Evolutionary conservation across 2,888 invertebrate genomes (phyloP).

Genomic region (Agrotis segetum): DNA sequence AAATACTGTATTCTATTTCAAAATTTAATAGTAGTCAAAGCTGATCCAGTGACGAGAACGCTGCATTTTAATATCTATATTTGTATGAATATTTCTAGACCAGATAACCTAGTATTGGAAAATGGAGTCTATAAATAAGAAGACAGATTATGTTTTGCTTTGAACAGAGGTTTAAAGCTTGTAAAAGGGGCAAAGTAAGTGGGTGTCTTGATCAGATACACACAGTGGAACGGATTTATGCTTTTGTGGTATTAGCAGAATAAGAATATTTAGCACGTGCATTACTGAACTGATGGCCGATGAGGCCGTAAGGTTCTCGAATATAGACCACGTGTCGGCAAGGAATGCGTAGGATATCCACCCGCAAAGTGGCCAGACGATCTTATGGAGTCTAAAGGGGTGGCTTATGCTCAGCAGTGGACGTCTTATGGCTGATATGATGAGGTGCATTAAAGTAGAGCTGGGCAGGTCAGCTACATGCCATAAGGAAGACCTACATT

Average conservation of each 20-base stretch:
- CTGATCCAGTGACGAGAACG: conserved; percentile 18
- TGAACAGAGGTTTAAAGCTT: conserved; percentile 19
- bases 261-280: not conserved
- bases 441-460: too few species aligned
- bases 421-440: too few species aligned
- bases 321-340: too few species aligned
- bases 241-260: conserved; percentile 6
- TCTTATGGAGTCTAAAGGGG: too few species aligned
- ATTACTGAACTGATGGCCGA: too few species aligned
- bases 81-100: conserved; percentile 4
- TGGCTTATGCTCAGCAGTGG: too few species aligned
- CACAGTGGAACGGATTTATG: conserved; percentile 48
- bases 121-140: conserved; percentile 66
- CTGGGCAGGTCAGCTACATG: too few species aligned
- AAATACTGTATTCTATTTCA: conserved; percentile 38
- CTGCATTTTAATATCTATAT: conserved; percentile 32
- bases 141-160: conserved; percentile 67
- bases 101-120: conserved; percentile 52
- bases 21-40: conserved; percentile 32
- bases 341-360: too few species aligned
- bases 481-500: too few species aligned
- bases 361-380: too few species aligned
- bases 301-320: too few species aligned
- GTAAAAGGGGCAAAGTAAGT: not conserved
- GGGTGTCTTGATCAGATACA: conserved; percentile 31